Evolutionary conservation across 2,888 invertebrate species (phyloP).

Genomic region (Hirtodrosophila duncani): DNA sequence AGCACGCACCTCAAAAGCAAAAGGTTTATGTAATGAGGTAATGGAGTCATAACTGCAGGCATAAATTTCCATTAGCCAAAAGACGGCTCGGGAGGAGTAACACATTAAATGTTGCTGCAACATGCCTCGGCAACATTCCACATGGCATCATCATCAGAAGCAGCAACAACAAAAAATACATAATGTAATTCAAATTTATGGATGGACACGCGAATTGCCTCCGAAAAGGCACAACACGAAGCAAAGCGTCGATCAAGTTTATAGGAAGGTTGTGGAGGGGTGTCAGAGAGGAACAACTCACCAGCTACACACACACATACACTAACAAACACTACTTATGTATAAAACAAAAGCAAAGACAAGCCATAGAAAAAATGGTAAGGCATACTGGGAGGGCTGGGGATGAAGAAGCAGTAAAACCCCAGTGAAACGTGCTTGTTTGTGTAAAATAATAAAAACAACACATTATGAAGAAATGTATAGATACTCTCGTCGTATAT

Average conservation of each 20-base stretch:
- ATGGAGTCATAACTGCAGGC: conserved; percentile 38
- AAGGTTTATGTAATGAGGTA: conserved; percentile 31
- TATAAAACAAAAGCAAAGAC: conserved; percentile 40
- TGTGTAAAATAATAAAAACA: conserved; percentile 10
- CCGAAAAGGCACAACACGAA: conserved; percentile 24
- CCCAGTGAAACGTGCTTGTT: conserved; percentile 7
- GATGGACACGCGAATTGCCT: conserved; percentile 41
- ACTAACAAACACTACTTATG: conserved; percentile 18
- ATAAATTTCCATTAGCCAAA: conserved; percentile 29
- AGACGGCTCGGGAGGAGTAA: conserved; percentile 28
- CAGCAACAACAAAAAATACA: conserved; percentile 19
- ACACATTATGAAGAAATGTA: conserved; percentile 3
- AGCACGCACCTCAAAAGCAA: too few species aligned
- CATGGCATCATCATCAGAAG: too few species aligned
- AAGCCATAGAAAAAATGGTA: conserved; percentile 15
- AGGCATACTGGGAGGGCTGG: too few species aligned
- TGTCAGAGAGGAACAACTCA: neutral
- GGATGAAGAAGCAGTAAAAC: too few species aligned
- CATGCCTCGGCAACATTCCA: conserved; percentile 43
- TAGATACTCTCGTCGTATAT: conserved; percentile 1
- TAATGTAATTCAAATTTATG: conserved; percentile 45
- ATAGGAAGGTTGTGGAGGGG: conserved; percentile 7
- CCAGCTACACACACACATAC: neutral
- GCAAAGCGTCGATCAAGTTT: conserved; percentile 43
- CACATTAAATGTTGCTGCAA: conserved; percentile 39